phyloP scores from a whole-genome alignment of 2,113 vertebrate species.

The Albula goreensis region DNA sequence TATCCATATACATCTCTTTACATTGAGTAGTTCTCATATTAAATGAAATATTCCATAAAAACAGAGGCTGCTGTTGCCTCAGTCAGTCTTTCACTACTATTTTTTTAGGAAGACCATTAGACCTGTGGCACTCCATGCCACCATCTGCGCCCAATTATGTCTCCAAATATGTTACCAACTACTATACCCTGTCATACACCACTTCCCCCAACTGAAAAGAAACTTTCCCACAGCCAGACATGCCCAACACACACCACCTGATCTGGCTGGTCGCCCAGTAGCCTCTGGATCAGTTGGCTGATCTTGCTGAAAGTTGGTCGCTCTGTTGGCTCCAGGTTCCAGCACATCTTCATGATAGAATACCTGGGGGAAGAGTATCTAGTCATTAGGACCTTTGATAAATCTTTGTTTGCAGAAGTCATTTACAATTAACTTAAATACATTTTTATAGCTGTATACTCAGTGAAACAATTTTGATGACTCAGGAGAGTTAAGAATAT shows the following conservation, averaged over 20 bases:
- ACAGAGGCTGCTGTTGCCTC: no score
- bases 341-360: conserved; percentile 89
- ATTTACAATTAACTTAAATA: background rate
- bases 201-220: background rate
- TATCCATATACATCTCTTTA: no score
- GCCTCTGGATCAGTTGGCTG: conserved; percentile 76
- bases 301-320: conserved; percentile 89
- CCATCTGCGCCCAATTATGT: no score
- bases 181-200: background rate
- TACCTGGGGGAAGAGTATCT: conserved; percentile 71
- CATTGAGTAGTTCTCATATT: no score
- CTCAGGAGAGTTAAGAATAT: no score
- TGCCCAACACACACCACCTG: conserved; percentile 57
- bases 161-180: no score
- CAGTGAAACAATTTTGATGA: background rate
- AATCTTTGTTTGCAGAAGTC: background rate
- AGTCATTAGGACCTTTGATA: background rate
- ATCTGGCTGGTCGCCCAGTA: conserved; percentile 64
- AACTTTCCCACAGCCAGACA: background rate
- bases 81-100: no score
- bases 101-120: no score
- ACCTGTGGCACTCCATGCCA: no score
- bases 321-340: conserved; percentile 84
- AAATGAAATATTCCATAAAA: no score
- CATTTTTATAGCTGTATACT: background rate